Conservation (phyloP, 2,888 invertebrate species). For the Nomada hirtipes region DNA sequence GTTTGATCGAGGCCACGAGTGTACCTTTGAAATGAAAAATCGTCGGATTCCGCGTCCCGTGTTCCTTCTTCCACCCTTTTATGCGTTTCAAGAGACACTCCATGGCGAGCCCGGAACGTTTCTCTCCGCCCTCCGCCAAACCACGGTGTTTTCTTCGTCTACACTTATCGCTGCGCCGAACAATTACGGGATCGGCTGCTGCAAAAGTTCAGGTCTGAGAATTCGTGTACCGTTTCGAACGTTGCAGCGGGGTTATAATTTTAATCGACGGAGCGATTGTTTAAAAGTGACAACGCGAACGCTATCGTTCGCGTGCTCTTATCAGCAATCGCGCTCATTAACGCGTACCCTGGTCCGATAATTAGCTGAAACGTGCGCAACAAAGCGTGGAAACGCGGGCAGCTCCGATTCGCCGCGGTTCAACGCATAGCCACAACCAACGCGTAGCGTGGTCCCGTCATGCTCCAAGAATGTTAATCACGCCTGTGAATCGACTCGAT, state of each 20-base stretch:
- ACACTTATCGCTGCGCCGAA: neutral
- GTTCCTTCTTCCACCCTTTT: neutral
- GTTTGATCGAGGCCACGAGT: conserved; percentile 41
- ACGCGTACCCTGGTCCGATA: conserved; percentile 69
- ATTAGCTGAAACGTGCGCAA: conserved; percentile 67
- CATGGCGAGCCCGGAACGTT: conserved; percentile 17
- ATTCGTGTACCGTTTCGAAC: neutral
- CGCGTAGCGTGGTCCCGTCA: conserved; percentile 33
- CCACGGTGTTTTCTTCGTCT: neutral
- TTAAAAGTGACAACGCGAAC: conserved; percentile 3
- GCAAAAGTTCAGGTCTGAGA: neutral
- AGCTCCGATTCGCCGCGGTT: conserved; percentile 75
- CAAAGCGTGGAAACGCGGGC: conserved; percentile 72
- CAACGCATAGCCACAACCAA: conserved; percentile 55
- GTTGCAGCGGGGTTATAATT: neutral
- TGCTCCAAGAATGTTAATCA: conserved; percentile 42
- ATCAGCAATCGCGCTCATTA: conserved; percentile 77
- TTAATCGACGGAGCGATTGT: neutral
- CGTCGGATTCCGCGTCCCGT: conserved; percentile 29
- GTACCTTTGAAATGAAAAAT: conserved; percentile 56
- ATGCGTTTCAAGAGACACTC: conserved; percentile 30
- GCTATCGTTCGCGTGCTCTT: conserved; percentile 54
- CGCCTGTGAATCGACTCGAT: neutral
- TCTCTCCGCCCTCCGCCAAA: neutral
- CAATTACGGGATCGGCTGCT: neutral